These are phyloP conservation scores for Pleuronectes platessa DNA, from an alignment of 2,113 vertebrate species.

Conservation along the genomic window DNA sequence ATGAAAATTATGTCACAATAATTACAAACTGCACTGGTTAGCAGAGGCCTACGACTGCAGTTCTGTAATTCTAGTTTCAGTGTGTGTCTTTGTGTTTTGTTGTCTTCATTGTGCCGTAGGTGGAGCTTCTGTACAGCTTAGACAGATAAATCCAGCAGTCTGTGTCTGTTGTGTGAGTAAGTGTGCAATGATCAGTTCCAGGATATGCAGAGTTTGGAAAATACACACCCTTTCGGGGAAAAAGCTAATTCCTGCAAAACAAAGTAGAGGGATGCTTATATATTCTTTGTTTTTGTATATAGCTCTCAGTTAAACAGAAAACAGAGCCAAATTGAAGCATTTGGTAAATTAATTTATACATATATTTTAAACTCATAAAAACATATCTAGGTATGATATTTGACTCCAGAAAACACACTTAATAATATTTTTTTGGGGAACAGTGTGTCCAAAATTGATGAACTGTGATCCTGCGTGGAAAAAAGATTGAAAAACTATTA, in stretches of 20 bases:
- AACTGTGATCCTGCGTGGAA: not conserved
- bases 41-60: no score
- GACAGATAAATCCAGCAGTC: not conserved
- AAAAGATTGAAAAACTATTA: not conserved
- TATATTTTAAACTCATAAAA: not conserved
- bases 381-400: not conserved
- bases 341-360: no score
- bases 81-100: not conserved
- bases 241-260: not conserved
- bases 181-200: not conserved
- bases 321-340: no score
- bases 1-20: no score
- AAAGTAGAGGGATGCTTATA: not conserved
- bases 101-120: slow-evolving; percentile 8
- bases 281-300: not conserved
- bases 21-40: no score
- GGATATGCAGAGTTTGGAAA: not conserved
- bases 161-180: not conserved
- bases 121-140: not conserved
- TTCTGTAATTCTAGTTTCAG: not conserved
- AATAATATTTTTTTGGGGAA: no score
- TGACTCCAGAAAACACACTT: not conserved
- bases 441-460: no score
- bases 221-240: not conserved
- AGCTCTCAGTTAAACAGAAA: not conserved